Percentiles rank a stretch among this genome's conserved stretches.
These are phyloP conservation scores for Cephus nigrinus DNA, from an alignment of 2,888 invertebrate species.

Conservation along the genomic window DNA sequence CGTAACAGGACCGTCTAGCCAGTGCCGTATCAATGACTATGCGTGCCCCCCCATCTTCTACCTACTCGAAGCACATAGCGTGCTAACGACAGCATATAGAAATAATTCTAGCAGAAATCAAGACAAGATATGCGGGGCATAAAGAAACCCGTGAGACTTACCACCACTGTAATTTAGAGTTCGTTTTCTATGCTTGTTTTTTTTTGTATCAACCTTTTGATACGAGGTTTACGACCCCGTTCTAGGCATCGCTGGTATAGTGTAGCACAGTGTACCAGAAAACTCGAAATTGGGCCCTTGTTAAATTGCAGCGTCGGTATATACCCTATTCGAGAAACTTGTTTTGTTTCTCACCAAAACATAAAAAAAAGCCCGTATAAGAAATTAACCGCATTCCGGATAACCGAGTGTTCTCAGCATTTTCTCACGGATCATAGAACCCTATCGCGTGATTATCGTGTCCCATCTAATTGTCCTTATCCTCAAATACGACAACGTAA, in stretches of 20 bases:
- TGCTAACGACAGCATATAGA: neutral
- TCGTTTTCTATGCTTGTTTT: neutral
- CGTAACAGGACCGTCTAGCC: constrained; percentile 24
- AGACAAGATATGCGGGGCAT: neutral
- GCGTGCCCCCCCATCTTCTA: neutral
- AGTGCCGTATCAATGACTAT: constrained; percentile 23
- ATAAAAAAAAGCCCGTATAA: neutral
- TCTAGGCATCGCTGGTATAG: neutral
- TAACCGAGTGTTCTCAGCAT: neutral
- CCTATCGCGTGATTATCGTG: neutral
- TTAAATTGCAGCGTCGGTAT: neutral
- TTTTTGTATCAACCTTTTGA: neutral
- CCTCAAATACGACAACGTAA: neutral
- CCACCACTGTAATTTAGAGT: neutral
- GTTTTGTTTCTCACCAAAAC: neutral
- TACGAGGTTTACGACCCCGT: neutral
- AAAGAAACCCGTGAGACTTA: neutral
- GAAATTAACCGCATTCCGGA: neutral
- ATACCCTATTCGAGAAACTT: neutral
- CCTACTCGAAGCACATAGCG: neutral
- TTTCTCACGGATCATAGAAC: neutral
- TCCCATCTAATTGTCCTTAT: neutral
- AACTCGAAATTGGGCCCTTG: neutral
- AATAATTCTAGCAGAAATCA: neutral
- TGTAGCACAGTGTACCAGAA: neutral